phyloP scores from a whole-genome alignment of 2,888 invertebrate species.

The Cheilosia variabilis region DNA sequence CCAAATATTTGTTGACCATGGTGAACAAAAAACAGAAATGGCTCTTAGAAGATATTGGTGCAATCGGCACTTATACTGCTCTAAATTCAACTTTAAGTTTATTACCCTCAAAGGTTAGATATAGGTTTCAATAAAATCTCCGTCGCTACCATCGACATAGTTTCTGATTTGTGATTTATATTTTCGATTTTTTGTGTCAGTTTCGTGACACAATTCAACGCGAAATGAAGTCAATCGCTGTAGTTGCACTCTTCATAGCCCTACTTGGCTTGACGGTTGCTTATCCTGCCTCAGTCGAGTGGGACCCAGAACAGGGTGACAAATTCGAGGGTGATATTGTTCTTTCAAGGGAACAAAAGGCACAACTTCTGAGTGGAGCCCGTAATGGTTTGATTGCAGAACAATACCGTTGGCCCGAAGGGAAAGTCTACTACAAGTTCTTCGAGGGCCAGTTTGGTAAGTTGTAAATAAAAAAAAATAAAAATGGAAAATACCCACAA shows the following conservation, averaged over 20 bases:
- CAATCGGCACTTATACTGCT: no score
- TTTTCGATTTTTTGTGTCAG: background rate
- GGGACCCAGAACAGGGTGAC: slow-evolving; percentile 89
- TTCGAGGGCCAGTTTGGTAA: slow-evolving; percentile 43
- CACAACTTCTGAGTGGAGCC: background rate
- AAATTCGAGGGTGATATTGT: slow-evolving; percentile 91
- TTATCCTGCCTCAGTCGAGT: slow-evolving; percentile 34
- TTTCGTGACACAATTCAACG: background rate
- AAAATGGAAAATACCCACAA: no score
- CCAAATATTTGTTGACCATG: no score
- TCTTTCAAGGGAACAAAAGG: slow-evolving; percentile 83
- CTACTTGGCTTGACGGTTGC: slow-evolving; percentile 12
- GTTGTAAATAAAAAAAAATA: background rate
- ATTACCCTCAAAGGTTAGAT: no score
- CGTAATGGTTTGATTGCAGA: slow-evolving; percentile 86
- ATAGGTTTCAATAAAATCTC: no score
- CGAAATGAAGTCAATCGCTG: slow-evolving; percentile 36
- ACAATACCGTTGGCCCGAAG: slow-evolving; percentile 86
- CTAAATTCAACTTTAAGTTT: no score
- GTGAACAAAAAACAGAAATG: no score
- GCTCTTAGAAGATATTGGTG: no score
- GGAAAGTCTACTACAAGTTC: slow-evolving; percentile 88
- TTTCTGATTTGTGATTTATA: background rate
- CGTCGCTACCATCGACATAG: no score
- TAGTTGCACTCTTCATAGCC: background rate